Percentiles rank a stretch among this genome's conserved stretches.
Evolutionary conservation across 2,888 invertebrate genomes (phyloP).

Genomic region (Syrphus vitripennis): DNA sequence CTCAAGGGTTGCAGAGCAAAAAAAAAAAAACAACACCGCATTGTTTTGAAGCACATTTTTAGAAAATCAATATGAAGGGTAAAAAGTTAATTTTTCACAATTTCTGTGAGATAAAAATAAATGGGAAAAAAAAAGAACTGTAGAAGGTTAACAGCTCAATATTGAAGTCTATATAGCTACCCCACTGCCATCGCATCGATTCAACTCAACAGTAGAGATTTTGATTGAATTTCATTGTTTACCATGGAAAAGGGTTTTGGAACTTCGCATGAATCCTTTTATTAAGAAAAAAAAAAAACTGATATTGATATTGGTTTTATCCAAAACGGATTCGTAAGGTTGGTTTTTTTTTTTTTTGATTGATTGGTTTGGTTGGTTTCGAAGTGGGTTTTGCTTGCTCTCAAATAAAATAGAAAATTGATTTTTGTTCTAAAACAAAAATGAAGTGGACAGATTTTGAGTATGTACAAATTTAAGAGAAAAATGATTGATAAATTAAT

Average conservation of each 20-base stretch:
- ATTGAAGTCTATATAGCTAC: neutral
- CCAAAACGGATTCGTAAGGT: neutral
- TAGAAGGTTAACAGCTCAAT: neutral
- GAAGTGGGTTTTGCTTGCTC: neutral
- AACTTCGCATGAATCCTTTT: neutral
- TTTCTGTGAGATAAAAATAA: neutral
- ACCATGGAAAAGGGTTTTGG: neutral
- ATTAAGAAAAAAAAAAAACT: neutral
- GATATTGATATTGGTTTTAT: neutral
- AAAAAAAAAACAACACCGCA: neutral
- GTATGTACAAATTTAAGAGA: neutral
- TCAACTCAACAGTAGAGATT: neutral
- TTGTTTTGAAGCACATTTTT: neutral
- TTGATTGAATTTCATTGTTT: conserved; percentile 13
- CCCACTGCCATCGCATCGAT: neutral
- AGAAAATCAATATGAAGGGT: neutral
- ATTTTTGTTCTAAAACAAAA: too few relatives aligned
- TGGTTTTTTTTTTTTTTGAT: neutral
- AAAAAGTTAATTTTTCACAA: neutral
- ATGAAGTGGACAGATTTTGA: neutral
- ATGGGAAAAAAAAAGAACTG: neutral
- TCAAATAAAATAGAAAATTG: neutral
- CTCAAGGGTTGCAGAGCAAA: neutral
- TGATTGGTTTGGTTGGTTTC: too few relatives aligned
- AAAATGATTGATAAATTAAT: too few relatives aligned